A percentile compares a stretch with the other conserved stretches of the same genome.
These are phyloP conservation scores for Phorcus lineatus DNA, from an alignment of 2,888 invertebrate species.

Conservation along the genomic window DNA sequence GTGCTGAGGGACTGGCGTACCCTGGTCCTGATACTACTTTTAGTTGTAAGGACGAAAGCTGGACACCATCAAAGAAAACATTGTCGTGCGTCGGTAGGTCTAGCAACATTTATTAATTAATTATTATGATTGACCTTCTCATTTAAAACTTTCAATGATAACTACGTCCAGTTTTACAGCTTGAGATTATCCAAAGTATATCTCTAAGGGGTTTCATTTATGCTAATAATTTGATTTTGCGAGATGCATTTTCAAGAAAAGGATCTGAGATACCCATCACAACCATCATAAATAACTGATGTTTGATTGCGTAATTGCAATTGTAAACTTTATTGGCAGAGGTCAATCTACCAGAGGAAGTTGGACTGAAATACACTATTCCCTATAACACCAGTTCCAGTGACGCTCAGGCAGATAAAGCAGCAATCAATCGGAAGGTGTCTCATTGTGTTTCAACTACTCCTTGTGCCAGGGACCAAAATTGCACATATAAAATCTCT, in stretches of 20 bases:
- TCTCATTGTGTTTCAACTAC: background rate
- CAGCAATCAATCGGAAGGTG: background rate
- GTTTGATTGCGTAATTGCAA: too few species aligned
- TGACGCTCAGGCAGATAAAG: background rate
- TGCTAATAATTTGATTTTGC: too few species aligned
- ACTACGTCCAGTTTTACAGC: too few species aligned
- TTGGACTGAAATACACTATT: background rate
- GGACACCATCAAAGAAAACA: background rate
- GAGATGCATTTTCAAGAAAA: too few species aligned
- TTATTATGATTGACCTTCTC: too few species aligned
- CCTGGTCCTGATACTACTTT: background rate
- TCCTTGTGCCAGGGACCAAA: background rate
- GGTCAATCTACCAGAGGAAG: background rate
- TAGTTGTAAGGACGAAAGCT: background rate
- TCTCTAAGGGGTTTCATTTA: too few species aligned
- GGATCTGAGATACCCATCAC: too few species aligned
- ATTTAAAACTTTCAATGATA: too few species aligned
- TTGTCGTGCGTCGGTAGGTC: background rate
- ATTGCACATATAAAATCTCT: background rate
- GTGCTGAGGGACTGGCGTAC: conserved; percentile 3
- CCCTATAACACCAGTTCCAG: background rate
- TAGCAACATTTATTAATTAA: too few species aligned
- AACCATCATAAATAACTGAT: too few species aligned
- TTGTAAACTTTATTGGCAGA: background rate
- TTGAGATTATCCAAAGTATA: too few species aligned